Evolutionary conservation across 1,140 invertebrate genomes (phyloP).

Genomic region (Magallana ariakensis): DNA sequence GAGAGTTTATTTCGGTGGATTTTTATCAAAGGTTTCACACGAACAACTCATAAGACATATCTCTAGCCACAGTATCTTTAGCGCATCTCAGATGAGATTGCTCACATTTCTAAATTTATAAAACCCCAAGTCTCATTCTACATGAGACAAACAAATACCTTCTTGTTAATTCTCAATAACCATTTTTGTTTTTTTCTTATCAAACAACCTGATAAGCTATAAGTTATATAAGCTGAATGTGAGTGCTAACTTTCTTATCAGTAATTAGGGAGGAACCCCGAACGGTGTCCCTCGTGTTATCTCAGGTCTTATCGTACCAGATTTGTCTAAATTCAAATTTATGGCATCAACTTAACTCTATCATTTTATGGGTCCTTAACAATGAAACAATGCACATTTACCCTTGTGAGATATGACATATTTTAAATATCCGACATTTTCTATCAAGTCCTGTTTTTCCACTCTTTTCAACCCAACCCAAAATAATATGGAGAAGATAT

Average conservation of each 20-base stretch:
- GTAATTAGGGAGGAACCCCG: constrained; percentile 54
- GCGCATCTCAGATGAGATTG: constrained; percentile 18
- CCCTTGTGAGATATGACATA: constrained; percentile 11
- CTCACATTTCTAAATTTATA: constrained; percentile 40
- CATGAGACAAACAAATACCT: constrained; percentile 40
- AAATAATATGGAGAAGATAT: constrained; percentile 61
- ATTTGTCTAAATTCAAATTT: constrained; percentile 49
- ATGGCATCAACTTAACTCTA: constrained; percentile 43
- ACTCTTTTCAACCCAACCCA: constrained; percentile 47
- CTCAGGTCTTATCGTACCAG: constrained; percentile 45
- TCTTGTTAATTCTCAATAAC: constrained; percentile 47
- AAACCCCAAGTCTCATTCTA: constrained; percentile 10
- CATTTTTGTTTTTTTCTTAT: constrained; percentile 50
- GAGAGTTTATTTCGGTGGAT: constrained; percentile 18
- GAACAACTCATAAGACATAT: constrained; percentile 29
- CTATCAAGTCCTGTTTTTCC: constrained; percentile 44
- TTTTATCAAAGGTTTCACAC: constrained; percentile 34
- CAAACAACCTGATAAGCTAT: constrained; percentile 51
- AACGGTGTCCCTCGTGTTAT: constrained; percentile 54
- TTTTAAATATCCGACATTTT: constrained; percentile 41
- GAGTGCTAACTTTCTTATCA: constrained; percentile 46
- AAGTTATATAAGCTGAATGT: constrained; percentile 55
- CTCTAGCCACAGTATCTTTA: background rate
- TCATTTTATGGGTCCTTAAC: constrained; percentile 43
- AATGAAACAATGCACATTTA: constrained; percentile 17